Evolutionary conservation across 2,113 vertebrate species (phyloP).

Genomic region (Lathamus discolor): DNA sequence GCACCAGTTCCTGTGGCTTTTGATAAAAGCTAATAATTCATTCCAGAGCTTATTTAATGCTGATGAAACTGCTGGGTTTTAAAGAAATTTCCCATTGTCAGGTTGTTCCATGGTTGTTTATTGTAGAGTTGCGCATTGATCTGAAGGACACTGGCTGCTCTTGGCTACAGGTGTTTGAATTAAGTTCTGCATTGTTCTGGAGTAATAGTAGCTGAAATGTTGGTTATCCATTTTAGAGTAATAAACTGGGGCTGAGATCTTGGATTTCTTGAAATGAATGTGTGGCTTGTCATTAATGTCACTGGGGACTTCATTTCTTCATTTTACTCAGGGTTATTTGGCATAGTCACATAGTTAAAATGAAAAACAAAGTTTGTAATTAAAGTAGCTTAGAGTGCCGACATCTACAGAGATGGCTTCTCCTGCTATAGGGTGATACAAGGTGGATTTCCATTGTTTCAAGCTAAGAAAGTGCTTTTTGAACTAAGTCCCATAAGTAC

Average conservation of each 20-base stretch:
- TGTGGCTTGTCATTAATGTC: background rate
- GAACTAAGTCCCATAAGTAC: background rate
- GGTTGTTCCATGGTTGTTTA: background rate
- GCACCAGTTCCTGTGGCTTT: background rate
- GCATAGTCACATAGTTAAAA: background rate
- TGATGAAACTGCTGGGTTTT: background rate
- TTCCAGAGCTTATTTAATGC: conserved; percentile 10
- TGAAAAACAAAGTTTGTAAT: background rate
- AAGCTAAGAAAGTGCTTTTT: background rate
- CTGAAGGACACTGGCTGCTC: background rate
- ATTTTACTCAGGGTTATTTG: background rate
- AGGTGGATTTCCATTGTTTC: background rate
- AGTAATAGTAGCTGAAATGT: background rate
- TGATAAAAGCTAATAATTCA: conserved; percentile 14
- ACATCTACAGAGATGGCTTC: background rate
- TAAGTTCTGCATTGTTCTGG: background rate
- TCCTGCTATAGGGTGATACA: background rate
- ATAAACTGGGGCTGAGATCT: background rate
- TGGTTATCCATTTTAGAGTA: background rate
- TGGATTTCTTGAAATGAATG: background rate
- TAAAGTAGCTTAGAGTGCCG: background rate
- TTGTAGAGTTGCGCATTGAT: background rate
- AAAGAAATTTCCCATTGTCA: background rate
- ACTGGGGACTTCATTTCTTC: background rate
- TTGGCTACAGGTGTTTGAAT: background rate